phyloP scores from a whole-genome alignment of 2,113 vertebrate genomes.

The Heterocephalus glaber region DNA sequence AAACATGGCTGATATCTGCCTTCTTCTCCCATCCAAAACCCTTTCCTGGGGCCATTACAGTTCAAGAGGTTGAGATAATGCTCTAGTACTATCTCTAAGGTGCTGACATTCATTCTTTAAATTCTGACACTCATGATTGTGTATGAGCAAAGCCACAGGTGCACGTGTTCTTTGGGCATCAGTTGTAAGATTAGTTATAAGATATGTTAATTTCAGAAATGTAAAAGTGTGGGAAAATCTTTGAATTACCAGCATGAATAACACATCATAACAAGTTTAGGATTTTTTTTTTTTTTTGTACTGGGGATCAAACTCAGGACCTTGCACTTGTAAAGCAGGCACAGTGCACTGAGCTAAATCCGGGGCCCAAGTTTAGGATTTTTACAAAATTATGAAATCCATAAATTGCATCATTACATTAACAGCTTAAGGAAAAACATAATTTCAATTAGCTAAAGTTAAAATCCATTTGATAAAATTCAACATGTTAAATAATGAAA shows the following conservation, averaged over 20 bases:
- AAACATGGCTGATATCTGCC: background rate
- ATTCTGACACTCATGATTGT: background rate
- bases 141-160: background rate
- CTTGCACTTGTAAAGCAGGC: no score
- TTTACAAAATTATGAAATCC: background rate
- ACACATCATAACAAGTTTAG: background rate
- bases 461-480: slow-evolving; percentile 4
- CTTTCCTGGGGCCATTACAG: background rate
- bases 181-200: background rate
- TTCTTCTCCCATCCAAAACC: background rate
- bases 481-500: background rate
- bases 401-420: background rate
- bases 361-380: background rate
- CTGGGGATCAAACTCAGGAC: no score
- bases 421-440: background rate
- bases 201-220: background rate
- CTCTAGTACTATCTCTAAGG: background rate
- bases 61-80: background rate
- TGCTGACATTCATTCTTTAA: background rate
- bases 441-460: background rate
- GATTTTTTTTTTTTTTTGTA: no score
- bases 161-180: background rate
- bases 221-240: background rate
- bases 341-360: no score
- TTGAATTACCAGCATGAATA: background rate